These are phyloP conservation scores for Octomys mimax DNA, from an alignment of 2,797 vertebrate species.

Conservation along the genomic window DNA sequence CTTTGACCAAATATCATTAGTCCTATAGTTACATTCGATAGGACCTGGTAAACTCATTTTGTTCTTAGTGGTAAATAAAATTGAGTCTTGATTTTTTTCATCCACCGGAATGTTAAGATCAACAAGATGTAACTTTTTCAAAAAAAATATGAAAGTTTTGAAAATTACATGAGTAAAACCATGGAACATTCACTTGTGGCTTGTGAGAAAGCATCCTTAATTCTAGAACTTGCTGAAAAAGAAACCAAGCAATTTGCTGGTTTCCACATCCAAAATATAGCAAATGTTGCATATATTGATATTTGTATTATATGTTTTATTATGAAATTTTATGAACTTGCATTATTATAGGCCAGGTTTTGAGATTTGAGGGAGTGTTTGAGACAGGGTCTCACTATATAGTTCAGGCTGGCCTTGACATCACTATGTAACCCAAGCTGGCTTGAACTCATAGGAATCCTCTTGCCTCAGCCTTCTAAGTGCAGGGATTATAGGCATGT, in stretches of 20 bases:
- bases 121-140: not conserved
- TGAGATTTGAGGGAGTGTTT: not conserved
- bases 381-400: not conserved
- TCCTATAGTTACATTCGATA: not conserved
- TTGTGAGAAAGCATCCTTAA: not conserved
- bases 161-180: not conserved
- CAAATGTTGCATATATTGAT: not conserved
- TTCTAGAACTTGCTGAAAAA: not conserved
- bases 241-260: not conserved
- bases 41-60: not conserved
- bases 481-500: not conserved
- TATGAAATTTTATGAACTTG: not conserved
- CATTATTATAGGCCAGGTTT: not conserved
- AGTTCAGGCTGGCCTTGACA: not conserved
- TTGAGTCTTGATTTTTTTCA: not conserved
- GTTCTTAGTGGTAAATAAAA: not conserved
- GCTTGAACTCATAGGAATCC: not conserved
- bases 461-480: not conserved
- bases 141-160: not conserved
- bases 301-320: not conserved
- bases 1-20: not conserved
- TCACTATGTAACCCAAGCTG: not conserved
- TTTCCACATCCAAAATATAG: not conserved
- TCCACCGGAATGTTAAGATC: not conserved
- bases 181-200: not conserved